Conservation (phyloP, 2,888 invertebrate genomes). For the Alcis repandata region DNA sequence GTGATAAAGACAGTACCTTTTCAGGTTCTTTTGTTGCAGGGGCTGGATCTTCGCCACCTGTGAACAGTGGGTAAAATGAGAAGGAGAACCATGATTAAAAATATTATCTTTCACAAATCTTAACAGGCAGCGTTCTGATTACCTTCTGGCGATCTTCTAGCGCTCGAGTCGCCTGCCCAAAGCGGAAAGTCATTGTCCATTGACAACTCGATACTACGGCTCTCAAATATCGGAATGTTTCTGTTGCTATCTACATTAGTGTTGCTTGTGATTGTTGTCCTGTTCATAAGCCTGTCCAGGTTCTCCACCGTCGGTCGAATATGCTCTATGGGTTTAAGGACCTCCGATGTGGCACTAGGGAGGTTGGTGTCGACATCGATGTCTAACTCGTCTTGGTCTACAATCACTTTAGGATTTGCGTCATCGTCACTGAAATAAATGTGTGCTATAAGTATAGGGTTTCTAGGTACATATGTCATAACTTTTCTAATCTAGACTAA, state of each 20-base stretch:
- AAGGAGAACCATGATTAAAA: neutral
- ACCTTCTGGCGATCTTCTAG: conserved; percentile 92
- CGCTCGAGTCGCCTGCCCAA: conserved; percentile 90
- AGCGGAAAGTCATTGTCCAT: conserved; percentile 70
- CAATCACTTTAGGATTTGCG: conserved; percentile 92
- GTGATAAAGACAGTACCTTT: conserved; percentile 60
- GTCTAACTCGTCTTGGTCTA: conserved; percentile 93
- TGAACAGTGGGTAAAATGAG: conserved; percentile 14
- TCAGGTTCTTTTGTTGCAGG: conserved; percentile 64
- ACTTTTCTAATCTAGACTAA: too few relatives aligned
- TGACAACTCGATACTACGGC: conserved; percentile 62
- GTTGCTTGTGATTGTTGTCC: conserved; percentile 55
- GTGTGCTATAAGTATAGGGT: too few relatives aligned
- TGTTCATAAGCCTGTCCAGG: conserved; percentile 57
- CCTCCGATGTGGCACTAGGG: conserved; percentile 33
- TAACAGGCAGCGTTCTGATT: conserved; percentile 40
- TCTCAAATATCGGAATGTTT: conserved; percentile 68
- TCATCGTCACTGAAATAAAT: conserved; percentile 89
- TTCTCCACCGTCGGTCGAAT: conserved; percentile 44
- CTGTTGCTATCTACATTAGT: conserved; percentile 55
- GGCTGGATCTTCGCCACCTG: conserved; percentile 81
- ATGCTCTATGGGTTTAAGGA: conserved; percentile 34
- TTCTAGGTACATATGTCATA: too few relatives aligned
- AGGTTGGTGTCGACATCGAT: conserved; percentile 62
- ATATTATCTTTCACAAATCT: neutral